Base-by-base conservation (phyloP, 2,888 invertebrate genomes). In the Malthinus flaveolus region DNA sequence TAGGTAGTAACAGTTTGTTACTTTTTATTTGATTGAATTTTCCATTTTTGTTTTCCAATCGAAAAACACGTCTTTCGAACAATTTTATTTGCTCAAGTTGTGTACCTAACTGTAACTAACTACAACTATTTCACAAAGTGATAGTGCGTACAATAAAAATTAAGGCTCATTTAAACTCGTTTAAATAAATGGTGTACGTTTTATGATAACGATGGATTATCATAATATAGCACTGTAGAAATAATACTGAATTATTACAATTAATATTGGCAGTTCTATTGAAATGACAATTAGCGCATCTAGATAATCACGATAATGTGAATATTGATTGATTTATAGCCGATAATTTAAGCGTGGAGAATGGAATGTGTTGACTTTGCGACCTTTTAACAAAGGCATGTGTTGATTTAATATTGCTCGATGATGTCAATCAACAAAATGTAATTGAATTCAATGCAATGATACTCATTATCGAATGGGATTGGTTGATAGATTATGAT, bases 391-490 rank as follows among this genome's bases (percentile, higher is more conserved):
- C 63, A 63, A 64, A 59, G 62, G 44, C 49, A 54, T 49, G 65
- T 65, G 67, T 66, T 66, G 67, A 67, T 66, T 68, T 62, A 67
- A 66, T 61, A 63, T 60, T 51, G 56, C 46, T 58, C 55, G 56
- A 62, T 62, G 57, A 62, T 64, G 65, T 64, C 66, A 65, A 62
- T 56, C 62, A 61, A 36, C 58, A 49, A 62, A 61, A 63, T 63
- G 65, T 66, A 64, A 68, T 63, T 68, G 66, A 67, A 68, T 68
- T 64, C 59, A 61, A 64, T 51, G 59, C 60, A 62, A 65, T 63
- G 58, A 57, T 59, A 61, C 57, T 59, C 55, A 57, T 63, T 58
- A 63, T 61, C 56, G 47, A 60, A 58, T 49, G 34, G 58, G 62
- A 61, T 66, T 66, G 62, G 64, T 59, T 64, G 64, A 67, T 66